Base-by-base conservation (phyloP, 2,113 vertebrate species). In the Empidonax traillii region DNA sequence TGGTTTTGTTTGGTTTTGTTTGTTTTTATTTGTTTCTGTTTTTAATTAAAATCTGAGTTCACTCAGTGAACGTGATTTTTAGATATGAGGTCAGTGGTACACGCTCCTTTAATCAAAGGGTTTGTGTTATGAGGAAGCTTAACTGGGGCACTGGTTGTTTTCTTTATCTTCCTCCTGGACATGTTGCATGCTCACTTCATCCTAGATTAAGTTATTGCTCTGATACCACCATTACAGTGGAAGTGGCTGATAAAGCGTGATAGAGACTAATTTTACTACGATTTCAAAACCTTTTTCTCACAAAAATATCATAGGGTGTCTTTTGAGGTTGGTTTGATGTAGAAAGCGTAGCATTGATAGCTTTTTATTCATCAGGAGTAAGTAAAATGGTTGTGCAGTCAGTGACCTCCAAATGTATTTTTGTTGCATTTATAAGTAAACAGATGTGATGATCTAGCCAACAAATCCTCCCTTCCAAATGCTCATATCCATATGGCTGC, bases 381-480 rank as follows among this genome's bases (percentile, higher is more conserved):
- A 67, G 19, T 56, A 49, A 95, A 96, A 94, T 46, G 82, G 62
- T 79, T 94, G 66, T 89, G 67, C 77, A 87, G 69, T 51, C 80
- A 83, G 28, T 94, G 94, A 96, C 96, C 95, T 96, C 93, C 69
- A 91, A 96, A 95, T 84, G 84, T 92, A 87, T 96, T 97, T 96
- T 86, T 85, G 41, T 93, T 95, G 66, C 39, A 63, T 96, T 90
- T 96, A 18, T 87, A 94, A 94, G 94, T 89, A 97, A 97, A 97
- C 94, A 96, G 96, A 92, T 95, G 97, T 96, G 88, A 65, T 83
- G 94, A 79, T 96, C 89, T 79, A 82, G 94, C 85, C 93, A 95
- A 96, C 94, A 96, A 95, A 97, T 96, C 95, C 91, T 96, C 77
- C 89, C 89, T 95, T 71, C 93, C 96, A 97, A 97, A 96, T 96